Evolutionary conservation across 2,113 vertebrate species (phyloP).

Genomic region (Trochalopteron elliotii): DNA sequence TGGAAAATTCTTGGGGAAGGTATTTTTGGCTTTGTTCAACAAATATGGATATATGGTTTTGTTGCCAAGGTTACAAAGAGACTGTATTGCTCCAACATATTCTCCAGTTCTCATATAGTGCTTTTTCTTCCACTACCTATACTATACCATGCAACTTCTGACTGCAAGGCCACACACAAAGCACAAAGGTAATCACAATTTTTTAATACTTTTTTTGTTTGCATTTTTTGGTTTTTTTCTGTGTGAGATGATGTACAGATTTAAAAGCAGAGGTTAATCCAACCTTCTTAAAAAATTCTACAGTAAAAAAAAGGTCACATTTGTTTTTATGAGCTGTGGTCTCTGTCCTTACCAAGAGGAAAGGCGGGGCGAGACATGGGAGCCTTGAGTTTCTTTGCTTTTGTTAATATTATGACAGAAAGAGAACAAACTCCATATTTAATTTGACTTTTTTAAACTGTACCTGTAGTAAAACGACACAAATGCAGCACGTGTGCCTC

Average conservation of each 20-base stretch:
- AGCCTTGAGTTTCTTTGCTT: background rate
- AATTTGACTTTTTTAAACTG: background rate
- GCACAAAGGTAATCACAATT: background rate
- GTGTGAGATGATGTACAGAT: background rate
- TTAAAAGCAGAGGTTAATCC: background rate
- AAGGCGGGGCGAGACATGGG: fast-evolving
- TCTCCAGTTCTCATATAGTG: background rate
- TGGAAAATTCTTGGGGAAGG: background rate
- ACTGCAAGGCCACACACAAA: background rate
- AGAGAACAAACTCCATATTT: background rate
- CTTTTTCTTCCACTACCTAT: background rate
- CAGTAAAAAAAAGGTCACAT: background rate
- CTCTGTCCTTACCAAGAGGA: background rate
- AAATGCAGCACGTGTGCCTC: background rate
- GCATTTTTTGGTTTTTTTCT: background rate
- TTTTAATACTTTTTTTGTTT: background rate
- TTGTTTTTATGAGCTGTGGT: background rate
- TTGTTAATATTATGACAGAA: background rate
- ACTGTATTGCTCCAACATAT: background rate
- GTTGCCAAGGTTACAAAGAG: background rate
- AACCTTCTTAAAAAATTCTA: background rate
- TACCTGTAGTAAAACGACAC: background rate
- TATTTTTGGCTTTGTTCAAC: background rate
- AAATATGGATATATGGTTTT: background rate
- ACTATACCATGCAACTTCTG: background rate